Evolutionary conservation across 2,797 vertebrate genomes (phyloP), one percentile per base, ranked within the genome.

Genomic region (Amniataba percoides): DNA sequence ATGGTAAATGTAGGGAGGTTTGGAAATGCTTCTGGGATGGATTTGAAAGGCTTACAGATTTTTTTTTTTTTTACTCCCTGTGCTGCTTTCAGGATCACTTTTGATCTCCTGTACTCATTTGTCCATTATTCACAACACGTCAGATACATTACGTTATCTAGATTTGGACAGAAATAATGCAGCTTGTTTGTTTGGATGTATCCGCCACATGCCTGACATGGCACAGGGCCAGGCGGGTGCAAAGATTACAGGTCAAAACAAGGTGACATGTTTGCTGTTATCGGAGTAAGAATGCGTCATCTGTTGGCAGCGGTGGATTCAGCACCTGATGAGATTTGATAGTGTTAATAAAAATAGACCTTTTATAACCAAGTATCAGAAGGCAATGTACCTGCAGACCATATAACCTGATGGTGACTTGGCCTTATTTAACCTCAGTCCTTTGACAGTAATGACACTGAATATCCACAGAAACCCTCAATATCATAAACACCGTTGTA

Each of bases 231-330:
- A 49, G 21, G n/a, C n/a, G 12, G 39, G 21, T 36, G 7, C 19
- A 62, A 34, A 68, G 8, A 34, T 49, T 57, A 12, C 11, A 66
- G 63, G 42, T 69, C 57, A 74, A 45, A 25, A 23, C n/a, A 45
- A 63, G 46, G 59, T 52, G 66, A 36, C 27, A 23, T 21, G 40
- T 46, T 55, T 16, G 18, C 42, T 55, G 42, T 42, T 52, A 70
- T 19, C 31, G 1, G 27, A 59, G 68, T 39, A 45, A 21, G 39
- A 68, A 59, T 53, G 43, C n/a, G 5, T 57, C 60, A 34, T 39
- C 63, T 62, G 48, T 45, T 64, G 67, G 49, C 49, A 46, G 49
- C 5, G 23, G 21, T 34, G 4, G 23, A 13, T 34, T 4, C 11
- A 66, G 59, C 42, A 0, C 14, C 16, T 56, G 4, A 34, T 43